Evolutionary conservation across 2,797 vertebrate species (phyloP), one percentile per base, ranked within the genome.

Genomic region (Myotis myotis): DNA sequence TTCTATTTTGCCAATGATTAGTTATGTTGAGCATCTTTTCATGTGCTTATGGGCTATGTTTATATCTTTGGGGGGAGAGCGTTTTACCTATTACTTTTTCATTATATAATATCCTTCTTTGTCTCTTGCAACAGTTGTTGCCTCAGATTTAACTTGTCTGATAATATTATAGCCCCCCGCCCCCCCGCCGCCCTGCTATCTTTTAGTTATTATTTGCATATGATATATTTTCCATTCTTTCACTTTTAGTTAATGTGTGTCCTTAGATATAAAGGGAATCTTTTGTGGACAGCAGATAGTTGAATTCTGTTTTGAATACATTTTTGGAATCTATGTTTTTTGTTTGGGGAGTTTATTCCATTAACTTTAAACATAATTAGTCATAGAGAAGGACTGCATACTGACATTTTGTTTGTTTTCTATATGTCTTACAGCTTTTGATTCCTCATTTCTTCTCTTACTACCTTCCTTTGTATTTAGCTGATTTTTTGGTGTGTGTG

Each of bases 171-270:
- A 62, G 1, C 5, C 57, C 30, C 0, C 6, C 1, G 23, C 57
- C 30, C n/a, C n/a, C n/a, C n/a, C n/a, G n/a, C 2, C 2, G 1
- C 30, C 2, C 13, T 38, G 5, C 25, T 28, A 55, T 38, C 5
- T 62, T 91, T 82, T 82, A 19, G 25, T 72, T 64, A 38, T 47
- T 51, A 2, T 64, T 51, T 38, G 13, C 41, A 51, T 38, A 33
- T 17, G 13, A 38, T 82, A 36, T 64, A 25, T 82, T 74, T 79
- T 89, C 41, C 28, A n/a, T 12, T 44, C 55, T 83, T 83, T 83
- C n/a, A 30, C n/a, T 91, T 64, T 91, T 28, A 60, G 38, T 8
- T 15, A 16, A 79, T 41, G 28, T 55, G 36, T 68, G 28, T 55
- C 75, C 36, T 89, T 53, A 79, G 28, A 55, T 79, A 36, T n/a